Evolutionary conservation across 2,888 invertebrate species (phyloP).

Genomic region (Caenorhabditis sp.): DNA sequence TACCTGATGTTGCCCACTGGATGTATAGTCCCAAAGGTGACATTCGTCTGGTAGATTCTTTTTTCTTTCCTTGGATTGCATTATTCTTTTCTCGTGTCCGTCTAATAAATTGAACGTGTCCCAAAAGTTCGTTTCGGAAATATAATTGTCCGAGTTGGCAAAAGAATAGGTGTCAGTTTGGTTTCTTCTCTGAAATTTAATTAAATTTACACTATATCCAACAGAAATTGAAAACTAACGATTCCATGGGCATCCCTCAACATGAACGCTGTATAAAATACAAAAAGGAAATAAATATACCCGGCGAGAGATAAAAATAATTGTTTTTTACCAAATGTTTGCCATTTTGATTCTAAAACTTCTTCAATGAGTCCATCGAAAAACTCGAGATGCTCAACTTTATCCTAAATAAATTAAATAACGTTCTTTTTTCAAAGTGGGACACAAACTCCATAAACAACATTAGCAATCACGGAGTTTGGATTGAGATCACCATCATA

Average conservation of each 20-base stretch:
- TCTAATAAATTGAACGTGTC: no score
- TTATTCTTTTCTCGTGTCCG: background rate
- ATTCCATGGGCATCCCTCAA: constrained; percentile 75
- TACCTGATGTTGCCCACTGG: constrained; percentile 33
- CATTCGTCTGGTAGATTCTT: constrained; percentile 41
- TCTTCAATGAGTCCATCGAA: constrained; percentile 93
- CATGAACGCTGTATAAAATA: constrained; percentile 87
- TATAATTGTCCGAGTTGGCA: no score
- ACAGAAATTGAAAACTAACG: constrained; percentile 15
- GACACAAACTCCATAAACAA: constrained; percentile 85
- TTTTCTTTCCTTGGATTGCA: background rate
- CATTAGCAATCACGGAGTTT: constrained; percentile 90
- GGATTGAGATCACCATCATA: constrained; percentile 89
- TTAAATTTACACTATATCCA: no score
- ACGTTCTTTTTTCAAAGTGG: constrained; percentile 1
- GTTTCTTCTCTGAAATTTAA: background rate
- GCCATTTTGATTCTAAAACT: constrained; percentile 95
- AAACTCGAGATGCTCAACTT: constrained; percentile 90
- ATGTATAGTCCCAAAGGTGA: constrained; percentile 54
- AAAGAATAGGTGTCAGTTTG: no score
- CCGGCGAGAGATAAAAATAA: constrained; percentile 79
- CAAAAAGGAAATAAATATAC: constrained; percentile 87
- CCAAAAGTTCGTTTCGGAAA: no score
- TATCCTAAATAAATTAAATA: constrained; percentile 78
- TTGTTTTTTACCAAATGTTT: constrained; percentile 84